Base-by-base conservation (phyloP, 2,888 invertebrate genomes). In the Macrosoma leucophasiata region DNA sequence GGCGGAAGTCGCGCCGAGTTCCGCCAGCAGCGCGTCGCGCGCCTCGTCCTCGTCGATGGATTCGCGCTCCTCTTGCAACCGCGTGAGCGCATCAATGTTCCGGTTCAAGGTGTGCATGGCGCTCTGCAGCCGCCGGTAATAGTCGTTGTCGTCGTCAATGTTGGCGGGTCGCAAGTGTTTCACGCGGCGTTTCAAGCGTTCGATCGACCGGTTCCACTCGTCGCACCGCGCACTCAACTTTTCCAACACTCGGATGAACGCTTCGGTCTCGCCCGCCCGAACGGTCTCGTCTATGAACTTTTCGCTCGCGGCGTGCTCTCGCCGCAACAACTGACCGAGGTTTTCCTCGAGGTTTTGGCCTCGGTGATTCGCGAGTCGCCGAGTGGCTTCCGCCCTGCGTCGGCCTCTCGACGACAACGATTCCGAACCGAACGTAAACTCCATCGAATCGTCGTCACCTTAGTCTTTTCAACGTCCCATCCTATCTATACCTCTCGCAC, bases 231-330 rank as follows among this genome's bases (percentile, higher is more conserved):
- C 23, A 23, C 23, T 23, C 11, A 23, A 23, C 23, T 24, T 6
- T 13, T 24, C 13, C 24, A 24, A 24, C 24, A 23, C 23, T 12
- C 23, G 12, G 23, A 23, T 23, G 12, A 23, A 23, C 12, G 23
- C 23, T 23, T 23, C 23, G 23, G 23, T 23, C 23, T 23, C 23
- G 23, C 23, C 23, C 23, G 23, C 23, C 3, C 23, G 11, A 11
- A 23, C 23, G 23, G 23, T 23, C 23, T 23, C 23, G 23, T 23
- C 23, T 23, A 23, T 23, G 13, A 23, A 23, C 23, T 23, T 23
- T 23, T 23, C 12, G 23, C 4, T 23, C 11, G 23, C 12, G 12
- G 23, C 23, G 23, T 23, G 9, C 23, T 23, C 23, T 12, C 23
- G 23, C 23, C 8, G 23, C 23, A 23, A 13, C 13, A 23, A 23